Evolutionary conservation across 1,140 invertebrate genomes (phyloP).

Genomic region (Cataglyphis hispanica): DNA sequence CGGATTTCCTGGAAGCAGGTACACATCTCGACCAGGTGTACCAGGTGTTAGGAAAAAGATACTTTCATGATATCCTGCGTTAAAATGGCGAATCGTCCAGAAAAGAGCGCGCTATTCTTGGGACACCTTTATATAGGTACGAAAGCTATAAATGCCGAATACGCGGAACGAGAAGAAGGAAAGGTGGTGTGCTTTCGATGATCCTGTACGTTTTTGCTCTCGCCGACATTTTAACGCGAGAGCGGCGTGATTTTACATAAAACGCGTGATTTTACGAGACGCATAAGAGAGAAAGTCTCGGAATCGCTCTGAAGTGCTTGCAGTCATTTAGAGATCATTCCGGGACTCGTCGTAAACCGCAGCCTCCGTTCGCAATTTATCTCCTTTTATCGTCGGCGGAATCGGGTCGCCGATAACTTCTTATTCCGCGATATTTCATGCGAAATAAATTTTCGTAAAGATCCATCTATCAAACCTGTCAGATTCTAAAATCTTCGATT

Average conservation of each 20-base stretch:
- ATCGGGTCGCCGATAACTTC: conserved; percentile 49
- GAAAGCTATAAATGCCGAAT: no score
- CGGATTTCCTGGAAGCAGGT: conserved; percentile 37
- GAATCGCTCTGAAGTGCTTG: conserved; percentile 52
- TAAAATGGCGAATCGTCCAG: neutral
- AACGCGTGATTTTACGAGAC: conserved; percentile 60
- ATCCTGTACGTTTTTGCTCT: neutral
- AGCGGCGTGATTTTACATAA: conserved; percentile 59
- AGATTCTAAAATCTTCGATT: no score
- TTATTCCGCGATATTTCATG: neutral
- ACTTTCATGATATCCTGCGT: conserved; percentile 18
- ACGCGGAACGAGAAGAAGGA: neutral
- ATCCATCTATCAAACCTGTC: no score
- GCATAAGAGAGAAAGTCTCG: conserved; percentile 66
- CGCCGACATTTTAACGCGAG: neutral
- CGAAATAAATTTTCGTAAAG: no score
- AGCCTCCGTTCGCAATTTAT: conserved; percentile 53
- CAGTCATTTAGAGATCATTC: conserved; percentile 66
- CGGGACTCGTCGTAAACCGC: conserved; percentile 46
- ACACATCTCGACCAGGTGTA: neutral
- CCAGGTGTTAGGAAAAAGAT: conserved; percentile 16
- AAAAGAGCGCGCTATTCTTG: neutral
- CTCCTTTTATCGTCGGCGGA: conserved; percentile 62
- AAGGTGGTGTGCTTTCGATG: neutral
- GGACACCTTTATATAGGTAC: neutral